Evolutionary conservation across 2,888 invertebrate genomes (phyloP).

Genomic region (Dryococelus australis): DNA sequence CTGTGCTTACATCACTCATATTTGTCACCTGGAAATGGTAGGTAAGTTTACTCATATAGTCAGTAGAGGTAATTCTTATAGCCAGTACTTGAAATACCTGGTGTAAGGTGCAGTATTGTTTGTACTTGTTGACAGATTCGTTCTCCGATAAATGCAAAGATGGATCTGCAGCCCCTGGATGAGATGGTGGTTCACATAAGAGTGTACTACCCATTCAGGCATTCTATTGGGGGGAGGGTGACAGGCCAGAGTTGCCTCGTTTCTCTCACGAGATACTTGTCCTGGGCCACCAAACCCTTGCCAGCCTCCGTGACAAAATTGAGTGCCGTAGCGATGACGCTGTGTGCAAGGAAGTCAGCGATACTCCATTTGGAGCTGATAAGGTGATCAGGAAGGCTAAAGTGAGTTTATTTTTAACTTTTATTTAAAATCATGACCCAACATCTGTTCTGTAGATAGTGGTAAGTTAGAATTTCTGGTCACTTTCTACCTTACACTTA

Average conservation of each 20-base stretch:
- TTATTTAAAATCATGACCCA: neutral
- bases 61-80: too few species aligned
- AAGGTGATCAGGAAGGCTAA: conserved; percentile 49
- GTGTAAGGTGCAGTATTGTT: neutral
- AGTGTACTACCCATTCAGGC: conserved; percentile 61
- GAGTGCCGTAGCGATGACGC: conserved; percentile 73
- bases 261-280: conserved; percentile 66
- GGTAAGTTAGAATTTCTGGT: too few species aligned
- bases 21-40: too few species aligned
- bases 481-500: too few species aligned
- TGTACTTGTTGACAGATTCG: neutral
- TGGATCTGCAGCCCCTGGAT: conserved; percentile 51
- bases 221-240: conserved; percentile 41
- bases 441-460: too few species aligned
- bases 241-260: conserved; percentile 53
- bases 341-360: conserved; percentile 58
- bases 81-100: too few species aligned
- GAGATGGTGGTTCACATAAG: conserved; percentile 61
- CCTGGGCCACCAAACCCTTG: conserved; percentile 72
- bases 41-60: too few species aligned
- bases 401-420: conserved; percentile 48
- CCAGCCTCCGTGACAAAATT: conserved; percentile 77
- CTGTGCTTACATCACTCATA: too few species aligned
- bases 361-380: conserved; percentile 53
- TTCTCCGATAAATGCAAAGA: neutral